phyloP scores from a whole-genome alignment of 2,113 vertebrate genomes.

The Tiliqua scincoides region DNA sequence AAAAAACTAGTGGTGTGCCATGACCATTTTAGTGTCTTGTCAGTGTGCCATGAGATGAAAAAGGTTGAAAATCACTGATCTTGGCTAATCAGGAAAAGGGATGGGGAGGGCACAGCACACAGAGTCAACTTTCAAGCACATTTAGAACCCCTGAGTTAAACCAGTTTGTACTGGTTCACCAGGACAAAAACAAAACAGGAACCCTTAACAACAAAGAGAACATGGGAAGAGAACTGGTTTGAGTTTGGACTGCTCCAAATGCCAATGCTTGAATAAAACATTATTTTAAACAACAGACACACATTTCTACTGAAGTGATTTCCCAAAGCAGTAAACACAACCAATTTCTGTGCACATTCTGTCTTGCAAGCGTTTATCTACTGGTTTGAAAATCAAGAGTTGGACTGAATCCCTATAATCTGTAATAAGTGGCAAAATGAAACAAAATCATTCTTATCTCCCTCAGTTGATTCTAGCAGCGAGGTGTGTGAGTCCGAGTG shows the following conservation, averaged over 20 bases:
- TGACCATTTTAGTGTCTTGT: no score
- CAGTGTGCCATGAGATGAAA: no score
- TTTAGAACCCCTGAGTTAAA: neutral
- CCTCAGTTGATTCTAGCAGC: constrained; percentile 14
- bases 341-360: neutral
- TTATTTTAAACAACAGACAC: neutral
- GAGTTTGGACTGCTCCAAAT: neutral
- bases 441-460: constrained; percentile 25
- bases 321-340: neutral
- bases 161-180: constrained; percentile 19
- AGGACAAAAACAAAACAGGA: constrained; percentile 16
- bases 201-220: neutral
- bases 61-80: no score
- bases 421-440: neutral
- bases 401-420: constrained; percentile 3
- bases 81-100: no score
- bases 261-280: fast-evolving
- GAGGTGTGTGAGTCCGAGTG: neutral
- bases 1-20: no score
- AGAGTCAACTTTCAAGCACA: neutral
- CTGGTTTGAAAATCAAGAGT: neutral
- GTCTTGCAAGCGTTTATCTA: neutral
- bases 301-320: neutral
- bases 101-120: neutral
- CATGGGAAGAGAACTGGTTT: constrained; percentile 20